These are phyloP conservation scores for Trochalopteron elliotii DNA, from an alignment of 2,113 vertebrate species.

Conservation along the genomic window DNA sequence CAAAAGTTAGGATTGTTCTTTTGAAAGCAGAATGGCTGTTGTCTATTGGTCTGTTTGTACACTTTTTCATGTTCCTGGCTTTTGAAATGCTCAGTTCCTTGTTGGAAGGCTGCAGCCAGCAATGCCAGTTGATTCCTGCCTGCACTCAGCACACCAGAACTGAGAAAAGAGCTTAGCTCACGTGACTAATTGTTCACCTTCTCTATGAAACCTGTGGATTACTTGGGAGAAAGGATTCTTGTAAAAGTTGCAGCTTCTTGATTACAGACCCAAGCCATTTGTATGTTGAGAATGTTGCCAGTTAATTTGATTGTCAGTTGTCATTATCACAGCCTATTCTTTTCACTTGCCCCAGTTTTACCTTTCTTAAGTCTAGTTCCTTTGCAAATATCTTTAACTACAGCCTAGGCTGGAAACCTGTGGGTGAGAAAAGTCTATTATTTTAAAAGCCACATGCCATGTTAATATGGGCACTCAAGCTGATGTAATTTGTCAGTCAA, in stretches of 20 bases:
- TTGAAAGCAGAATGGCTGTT: background rate
- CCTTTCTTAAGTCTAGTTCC: background rate
- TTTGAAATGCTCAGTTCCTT: background rate
- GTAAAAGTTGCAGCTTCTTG: background rate
- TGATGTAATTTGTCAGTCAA: background rate
- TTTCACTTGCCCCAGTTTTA: background rate
- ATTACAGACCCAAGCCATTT: background rate
- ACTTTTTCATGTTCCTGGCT: background rate
- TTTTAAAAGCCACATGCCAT: background rate
- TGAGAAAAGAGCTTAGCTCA: background rate
- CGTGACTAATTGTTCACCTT: accelerated
- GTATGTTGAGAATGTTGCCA: background rate
- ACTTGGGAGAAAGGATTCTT: background rate
- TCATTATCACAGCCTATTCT: background rate
- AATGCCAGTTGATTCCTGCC: background rate
- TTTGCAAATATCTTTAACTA: background rate
- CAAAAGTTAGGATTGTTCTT: background rate
- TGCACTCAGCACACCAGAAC: accelerated
- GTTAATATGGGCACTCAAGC: background rate
- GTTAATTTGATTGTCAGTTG: background rate
- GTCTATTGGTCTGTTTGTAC: background rate
- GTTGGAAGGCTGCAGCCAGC: background rate
- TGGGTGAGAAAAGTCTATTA: background rate
- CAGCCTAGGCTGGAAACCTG: background rate
- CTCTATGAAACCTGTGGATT: background rate